Base-by-base conservation (phyloP, 2,888 invertebrate species). In the Heliconius erato region DNA sequence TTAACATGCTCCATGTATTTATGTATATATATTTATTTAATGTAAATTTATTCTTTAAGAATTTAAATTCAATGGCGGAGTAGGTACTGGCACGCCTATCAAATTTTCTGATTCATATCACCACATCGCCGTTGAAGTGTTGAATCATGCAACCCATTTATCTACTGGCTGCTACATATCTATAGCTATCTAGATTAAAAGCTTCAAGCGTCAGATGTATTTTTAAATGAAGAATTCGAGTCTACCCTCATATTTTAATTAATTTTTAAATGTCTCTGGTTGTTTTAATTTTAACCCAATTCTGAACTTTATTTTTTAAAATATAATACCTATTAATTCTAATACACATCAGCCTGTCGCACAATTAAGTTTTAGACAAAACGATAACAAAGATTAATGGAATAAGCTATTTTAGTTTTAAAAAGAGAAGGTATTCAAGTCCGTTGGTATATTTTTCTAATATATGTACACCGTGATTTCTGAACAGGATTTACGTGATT, bases 131-230 rank as follows among this genome's bases (percentile, higher is more conserved):
- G 35, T 67, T 63, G 28, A 79, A 71, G 49, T 71, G 79, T 76
- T 83, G 81, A 83, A 83, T 81, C 81, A 83, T 81, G 68, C 71
- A 79, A 78, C 40, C 16, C 49, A 83, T 80, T 80, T 68, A 68
- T 49, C 63, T 65, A n/a, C 44, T 63, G 40, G 12, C 40, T 40
- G 19, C n/a, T 71, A n/a, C 35, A 69, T 71, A 67, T 26, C 28
- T 11, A n/a, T 11, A n/a, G 6, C 65, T 28, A 26, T 67, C 11
- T 26, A 26, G 26, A 26, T 28, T 68, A 19, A 68, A 68, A 32
- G 28, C 68, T 32, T 32, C 2, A 14, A 67, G 16, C 0, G 0
- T 12, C 0, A 1, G 6, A 67, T 16, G 0, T 4, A 14, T 67
- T 26, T 26, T n/a, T 2, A 0, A 28, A 28, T 28, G 6, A 67